These are phyloP conservation scores for Standfussiana lucernea DNA, from an alignment of 2,888 invertebrate species.

Conservation along the genomic window DNA sequence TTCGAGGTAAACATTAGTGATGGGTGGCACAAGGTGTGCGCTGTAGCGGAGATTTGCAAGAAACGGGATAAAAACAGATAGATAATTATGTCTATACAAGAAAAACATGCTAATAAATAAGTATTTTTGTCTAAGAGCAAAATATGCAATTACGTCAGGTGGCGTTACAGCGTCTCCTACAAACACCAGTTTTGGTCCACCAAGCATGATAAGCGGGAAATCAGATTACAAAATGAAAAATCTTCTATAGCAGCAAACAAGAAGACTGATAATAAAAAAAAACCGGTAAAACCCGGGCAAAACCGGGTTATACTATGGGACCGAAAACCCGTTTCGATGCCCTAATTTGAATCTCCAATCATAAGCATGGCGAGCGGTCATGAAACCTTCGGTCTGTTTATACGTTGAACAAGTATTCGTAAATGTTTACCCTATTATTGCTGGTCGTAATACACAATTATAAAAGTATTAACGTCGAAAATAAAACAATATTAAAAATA, in stretches of 20 bases:
- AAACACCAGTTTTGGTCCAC: background rate
- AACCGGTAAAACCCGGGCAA: too few relatives aligned
- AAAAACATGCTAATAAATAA: background rate
- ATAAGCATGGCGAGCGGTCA: too few relatives aligned
- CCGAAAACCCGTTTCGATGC: too few relatives aligned
- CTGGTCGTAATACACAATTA: too few relatives aligned
- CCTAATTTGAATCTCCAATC: too few relatives aligned
- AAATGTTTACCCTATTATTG: too few relatives aligned
- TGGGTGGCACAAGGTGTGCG: background rate
- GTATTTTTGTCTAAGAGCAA: background rate
- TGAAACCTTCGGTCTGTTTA: too few relatives aligned
- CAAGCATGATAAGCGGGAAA: background rate
- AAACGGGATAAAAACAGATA: background rate
- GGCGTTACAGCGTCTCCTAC: background rate
- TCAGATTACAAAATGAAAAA: background rate
- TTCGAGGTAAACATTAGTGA: slow-evolving; percentile 15
- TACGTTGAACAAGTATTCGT: too few relatives aligned
- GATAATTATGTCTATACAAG: background rate
- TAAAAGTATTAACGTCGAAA: too few relatives aligned
- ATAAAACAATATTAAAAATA: too few relatives aligned
- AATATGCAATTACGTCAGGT: background rate
- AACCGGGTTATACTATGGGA: too few relatives aligned
- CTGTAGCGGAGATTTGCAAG: background rate
- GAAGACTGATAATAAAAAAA: background rate
- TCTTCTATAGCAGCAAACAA: background rate